Evolutionary conservation across 2,797 vertebrate genomes (phyloP), one percentile per base, ranked within the genome.

Genomic region (Chrosomus eos): DNA sequence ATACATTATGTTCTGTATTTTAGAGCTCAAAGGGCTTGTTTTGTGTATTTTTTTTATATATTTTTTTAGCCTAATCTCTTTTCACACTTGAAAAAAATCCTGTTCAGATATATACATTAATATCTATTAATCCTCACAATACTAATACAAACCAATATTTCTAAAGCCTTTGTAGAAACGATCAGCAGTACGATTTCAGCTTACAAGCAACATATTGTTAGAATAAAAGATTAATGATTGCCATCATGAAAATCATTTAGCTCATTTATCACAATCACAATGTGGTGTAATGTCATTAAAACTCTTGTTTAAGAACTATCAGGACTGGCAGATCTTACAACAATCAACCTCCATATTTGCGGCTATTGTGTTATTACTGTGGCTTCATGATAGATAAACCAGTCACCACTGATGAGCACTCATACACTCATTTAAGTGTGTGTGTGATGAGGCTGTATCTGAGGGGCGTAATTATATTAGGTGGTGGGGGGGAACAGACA

Each of bases 381-480:
- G 68, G 36, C 53, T 87, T 82, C 78, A 51, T 84, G 74, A 75
- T 58, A 79, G 72, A 86, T 72, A 78, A 40, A 82, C 73, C 48
- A 70, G 80, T 84, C 78, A 55, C 53, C 55, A 67, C 16, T 81
- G 84, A 84, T 81, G 73, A 84, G 51, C 67, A 81, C 71, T 38
- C 67, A 55, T 40, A n/a, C 45, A 36, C 66, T 67, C 78, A 79
- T 84, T 84, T 51, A 48, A 66, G 76, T 36, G 36, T 36, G 36
- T 40, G 73, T 48, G 66, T 68, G 64, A 60, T 85, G 43, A 66
- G 81, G 68, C 64, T 78, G 79, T 80, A 55, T 88, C 80, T 82
- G 60, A 74, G 75, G 75, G 80, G 82, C 18, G 23, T 88, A 86
- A 86, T 83, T 84, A 79, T 80, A 67, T 82, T 87, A 64, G 81